These are phyloP conservation scores for Peromyscus attwateri DNA, from an alignment of 2,797 vertebrate genomes.

Conservation along the genomic window DNA sequence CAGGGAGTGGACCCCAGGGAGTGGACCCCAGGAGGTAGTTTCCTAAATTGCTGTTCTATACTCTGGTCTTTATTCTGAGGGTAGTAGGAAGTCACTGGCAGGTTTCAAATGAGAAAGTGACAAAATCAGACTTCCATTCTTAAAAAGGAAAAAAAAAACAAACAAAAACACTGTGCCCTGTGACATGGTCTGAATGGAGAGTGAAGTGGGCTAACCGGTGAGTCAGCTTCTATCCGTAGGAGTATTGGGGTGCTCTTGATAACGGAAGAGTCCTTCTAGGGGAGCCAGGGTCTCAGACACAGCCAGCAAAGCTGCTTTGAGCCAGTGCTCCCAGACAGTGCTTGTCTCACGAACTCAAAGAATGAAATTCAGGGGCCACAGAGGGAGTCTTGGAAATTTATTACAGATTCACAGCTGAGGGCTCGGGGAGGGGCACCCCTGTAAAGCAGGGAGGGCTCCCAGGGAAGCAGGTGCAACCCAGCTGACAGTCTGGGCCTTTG, in stretches of 20 bases:
- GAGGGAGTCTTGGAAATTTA: not conserved
- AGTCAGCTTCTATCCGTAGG: not conserved
- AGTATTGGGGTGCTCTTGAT: not conserved
- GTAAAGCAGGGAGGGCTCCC: not conserved
- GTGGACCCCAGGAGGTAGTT: too few relatives aligned
- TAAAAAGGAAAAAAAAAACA: not conserved
- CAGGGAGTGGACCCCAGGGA: not conserved
- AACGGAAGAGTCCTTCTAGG: not conserved
- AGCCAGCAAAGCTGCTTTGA: not conserved
- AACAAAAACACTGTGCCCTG: not conserved
- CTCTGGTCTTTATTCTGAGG: not conserved
- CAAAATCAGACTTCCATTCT: conserved; percentile 19
- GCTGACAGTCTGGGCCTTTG: not conserved
- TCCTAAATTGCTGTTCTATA: not conserved
- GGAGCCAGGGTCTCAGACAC: not conserved
- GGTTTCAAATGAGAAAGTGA: not conserved
- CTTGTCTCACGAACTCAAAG: not conserved
- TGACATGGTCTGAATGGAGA: not conserved
- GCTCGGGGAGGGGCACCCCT: not conserved
- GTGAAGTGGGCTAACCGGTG: fast-evolving
- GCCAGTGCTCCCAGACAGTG: not conserved
- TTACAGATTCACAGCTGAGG: not conserved
- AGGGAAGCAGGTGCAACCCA: not conserved
- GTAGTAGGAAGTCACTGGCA: not conserved
- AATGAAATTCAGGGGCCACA: not conserved